phyloP scores from a whole-genome alignment of 2,888 invertebrate genomes.

The Balanococcus diminutus region DNA sequence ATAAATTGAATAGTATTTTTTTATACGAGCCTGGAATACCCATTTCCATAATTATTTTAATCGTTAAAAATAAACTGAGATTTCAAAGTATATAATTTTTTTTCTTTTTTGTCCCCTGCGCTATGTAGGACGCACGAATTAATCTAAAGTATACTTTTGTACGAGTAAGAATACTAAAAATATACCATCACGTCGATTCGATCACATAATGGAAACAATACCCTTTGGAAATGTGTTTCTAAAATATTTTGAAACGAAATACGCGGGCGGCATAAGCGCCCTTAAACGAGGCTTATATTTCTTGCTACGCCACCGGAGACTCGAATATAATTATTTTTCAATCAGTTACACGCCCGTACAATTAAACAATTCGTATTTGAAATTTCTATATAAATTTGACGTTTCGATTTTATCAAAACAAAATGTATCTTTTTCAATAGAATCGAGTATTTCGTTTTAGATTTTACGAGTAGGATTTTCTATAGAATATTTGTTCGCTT shows the following conservation, averaged over 20 bases:
- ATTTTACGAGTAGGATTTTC: background rate
- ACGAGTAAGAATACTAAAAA: background rate
- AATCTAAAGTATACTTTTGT: background rate
- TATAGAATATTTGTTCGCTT: background rate
- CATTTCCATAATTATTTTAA: conserved; percentile 3
- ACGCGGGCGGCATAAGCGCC: background rate
- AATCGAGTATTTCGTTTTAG: background rate
- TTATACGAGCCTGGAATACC: background rate
- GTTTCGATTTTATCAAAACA: background rate
- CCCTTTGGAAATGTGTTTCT: background rate
- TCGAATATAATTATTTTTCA: background rate
- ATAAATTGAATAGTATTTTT: background rate
- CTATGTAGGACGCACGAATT: background rate
- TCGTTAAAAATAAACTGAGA: background rate
- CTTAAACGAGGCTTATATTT: background rate
- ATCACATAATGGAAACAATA: background rate
- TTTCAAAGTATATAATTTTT: background rate
- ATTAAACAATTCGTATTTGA: background rate
- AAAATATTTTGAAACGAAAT: background rate
- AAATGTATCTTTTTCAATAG: background rate
- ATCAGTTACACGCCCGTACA: conserved; percentile 1
- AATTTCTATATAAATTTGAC: background rate
- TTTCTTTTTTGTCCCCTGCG: background rate
- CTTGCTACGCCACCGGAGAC: background rate
- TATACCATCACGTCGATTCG: background rate